These are phyloP conservation scores for Ctenomys sociabilis DNA, from an alignment of 2,113 vertebrate genomes.

Conservation along the genomic window DNA sequence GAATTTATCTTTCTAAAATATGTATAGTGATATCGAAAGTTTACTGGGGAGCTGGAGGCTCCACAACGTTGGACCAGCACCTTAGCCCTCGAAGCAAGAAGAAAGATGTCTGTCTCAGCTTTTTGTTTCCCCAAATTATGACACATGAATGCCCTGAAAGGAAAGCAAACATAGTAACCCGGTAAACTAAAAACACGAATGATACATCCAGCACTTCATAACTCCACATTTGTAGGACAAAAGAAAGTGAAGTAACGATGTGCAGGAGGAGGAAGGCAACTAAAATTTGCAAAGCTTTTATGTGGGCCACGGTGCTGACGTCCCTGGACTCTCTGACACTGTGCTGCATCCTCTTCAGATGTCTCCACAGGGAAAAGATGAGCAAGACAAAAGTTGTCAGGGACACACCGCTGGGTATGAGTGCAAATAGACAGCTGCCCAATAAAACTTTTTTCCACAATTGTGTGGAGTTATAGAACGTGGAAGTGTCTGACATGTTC, in stretches of 20 bases:
- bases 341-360: not conserved
- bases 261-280: not conserved
- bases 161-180: not conserved
- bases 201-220: not conserved
- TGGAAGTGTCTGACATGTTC: not conserved
- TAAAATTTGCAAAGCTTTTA: not conserved
- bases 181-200: not conserved
- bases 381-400: not conserved
- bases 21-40: rapidly evolving
- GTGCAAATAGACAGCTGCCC: not conserved
- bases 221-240: not conserved
- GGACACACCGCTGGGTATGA: not conserved
- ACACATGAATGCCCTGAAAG: not conserved
- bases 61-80: not conserved
- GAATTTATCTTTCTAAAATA: not conserved
- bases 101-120: not conserved
- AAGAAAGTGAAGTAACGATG: not conserved
- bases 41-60: rapidly evolving
- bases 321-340: rapidly evolving
- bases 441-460: not conserved
- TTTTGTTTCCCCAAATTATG: not conserved
- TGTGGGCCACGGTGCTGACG: not conserved
- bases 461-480: rapidly evolving
- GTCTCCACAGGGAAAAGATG: not conserved
- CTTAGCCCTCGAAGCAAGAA: not conserved